phyloP scores from a whole-genome alignment of 1,140 invertebrate genomes.

The Drosophila dunni region DNA sequence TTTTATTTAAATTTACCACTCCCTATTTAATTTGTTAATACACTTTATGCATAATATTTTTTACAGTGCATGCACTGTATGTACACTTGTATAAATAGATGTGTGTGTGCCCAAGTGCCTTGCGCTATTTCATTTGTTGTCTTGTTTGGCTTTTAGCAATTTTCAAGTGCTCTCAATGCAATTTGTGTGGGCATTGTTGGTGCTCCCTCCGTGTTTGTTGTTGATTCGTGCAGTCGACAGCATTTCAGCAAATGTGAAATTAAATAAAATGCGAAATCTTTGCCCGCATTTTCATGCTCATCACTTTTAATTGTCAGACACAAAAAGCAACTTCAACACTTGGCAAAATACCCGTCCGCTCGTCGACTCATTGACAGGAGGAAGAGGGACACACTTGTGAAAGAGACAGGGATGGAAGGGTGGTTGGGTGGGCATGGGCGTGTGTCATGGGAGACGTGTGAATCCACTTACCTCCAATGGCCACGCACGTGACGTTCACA shows the following conservation, averaged over 20 bases:
- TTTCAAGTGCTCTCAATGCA: slow-evolving; percentile 83
- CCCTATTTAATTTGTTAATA: too few species aligned
- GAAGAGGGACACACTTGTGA: background rate
- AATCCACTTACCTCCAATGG: slow-evolving; percentile 90
- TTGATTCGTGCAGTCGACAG: slow-evolving; percentile 68
- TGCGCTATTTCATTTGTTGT: slow-evolving; percentile 84
- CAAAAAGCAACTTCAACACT: slow-evolving; percentile 72
- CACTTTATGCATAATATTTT: too few species aligned
- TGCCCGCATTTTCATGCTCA: slow-evolving; percentile 67
- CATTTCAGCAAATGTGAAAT: slow-evolving; percentile 68
- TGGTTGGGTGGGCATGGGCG: background rate
- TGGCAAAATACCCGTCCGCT: slow-evolving; percentile 36
- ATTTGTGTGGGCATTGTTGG: slow-evolving; percentile 77
- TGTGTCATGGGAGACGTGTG: slow-evolving; percentile 11
- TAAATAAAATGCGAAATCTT: slow-evolving; percentile 76
- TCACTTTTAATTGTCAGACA: slow-evolving; percentile 83
- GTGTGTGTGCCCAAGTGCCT: slow-evolving; percentile 69
- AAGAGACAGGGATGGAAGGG: background rate
- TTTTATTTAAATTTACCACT: too few species aligned
- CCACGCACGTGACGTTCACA: slow-evolving; percentile 92
- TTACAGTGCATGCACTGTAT: background rate
- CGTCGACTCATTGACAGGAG: slow-evolving; percentile 1
- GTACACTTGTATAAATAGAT: background rate
- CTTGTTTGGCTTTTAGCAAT: slow-evolving; percentile 84
- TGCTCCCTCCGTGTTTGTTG: slow-evolving; percentile 13